Conservation (phyloP, 2,797 vertebrate species). For the Anniella stebbinsi region DNA sequence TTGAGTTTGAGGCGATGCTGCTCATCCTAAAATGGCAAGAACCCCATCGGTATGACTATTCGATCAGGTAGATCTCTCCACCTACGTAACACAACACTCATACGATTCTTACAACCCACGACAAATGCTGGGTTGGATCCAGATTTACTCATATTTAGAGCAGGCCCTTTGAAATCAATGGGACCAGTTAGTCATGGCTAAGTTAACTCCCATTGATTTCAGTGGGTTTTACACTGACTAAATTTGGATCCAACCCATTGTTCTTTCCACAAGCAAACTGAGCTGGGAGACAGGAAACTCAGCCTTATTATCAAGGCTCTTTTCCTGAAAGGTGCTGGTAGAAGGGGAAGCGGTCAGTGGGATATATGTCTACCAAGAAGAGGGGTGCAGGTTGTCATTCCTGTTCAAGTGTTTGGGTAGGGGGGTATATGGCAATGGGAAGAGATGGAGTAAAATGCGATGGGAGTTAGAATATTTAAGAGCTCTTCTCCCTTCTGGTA, state of each 20-base stretch:
- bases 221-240: no score
- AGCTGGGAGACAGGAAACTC: neutral
- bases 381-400: neutral
- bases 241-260: neutral
- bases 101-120: constrained; percentile 27
- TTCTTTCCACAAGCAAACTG: neutral
- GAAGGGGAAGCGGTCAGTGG: neutral
- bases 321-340: neutral
- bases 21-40: neutral
- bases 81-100: constrained; percentile 44
- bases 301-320: neutral
- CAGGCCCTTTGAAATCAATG: no score
- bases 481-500: neutral
- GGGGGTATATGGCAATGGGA: neutral
- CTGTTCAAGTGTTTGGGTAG: neutral
- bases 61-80: neutral
- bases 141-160: no score
- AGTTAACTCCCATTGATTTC: no score
- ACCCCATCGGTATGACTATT: neutral
- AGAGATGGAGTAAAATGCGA: neutral
- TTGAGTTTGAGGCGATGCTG: neutral
- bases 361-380: neutral
- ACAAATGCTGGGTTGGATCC: no score
- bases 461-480: neutral
- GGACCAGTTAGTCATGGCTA: no score